A percentile compares a stretch with the other conserved stretches of the same genome.
These are phyloP conservation scores for Microctenopoma lineatum DNA, from an alignment of 2,797 vertebrate genomes.

Conservation along the genomic window DNA sequence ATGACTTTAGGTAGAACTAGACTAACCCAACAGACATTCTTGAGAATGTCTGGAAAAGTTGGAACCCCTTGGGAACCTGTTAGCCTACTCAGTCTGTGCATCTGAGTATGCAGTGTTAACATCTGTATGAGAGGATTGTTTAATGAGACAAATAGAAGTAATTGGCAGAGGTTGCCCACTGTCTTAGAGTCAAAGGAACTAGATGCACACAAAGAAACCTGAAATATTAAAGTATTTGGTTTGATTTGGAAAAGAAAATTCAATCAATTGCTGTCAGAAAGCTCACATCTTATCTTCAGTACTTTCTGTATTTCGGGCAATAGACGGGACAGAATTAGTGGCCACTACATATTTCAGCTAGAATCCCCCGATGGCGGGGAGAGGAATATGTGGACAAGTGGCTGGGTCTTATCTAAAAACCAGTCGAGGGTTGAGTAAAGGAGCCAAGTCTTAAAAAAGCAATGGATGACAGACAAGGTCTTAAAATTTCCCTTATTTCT, in stretches of 20 bases:
- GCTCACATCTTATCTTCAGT: conserved; percentile 20
- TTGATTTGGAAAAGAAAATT: conserved; percentile 10
- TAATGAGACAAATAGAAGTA: background rate
- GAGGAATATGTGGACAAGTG: conserved; percentile 23
- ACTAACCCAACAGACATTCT: background rate
- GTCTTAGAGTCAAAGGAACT: background rate
- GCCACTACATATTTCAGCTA: conserved; percentile 28
- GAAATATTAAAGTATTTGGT: conserved; percentile 3
- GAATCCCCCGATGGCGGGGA: conserved; percentile 13
- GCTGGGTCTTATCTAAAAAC: conserved; percentile 35
- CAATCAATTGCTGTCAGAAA: conserved; percentile 17
- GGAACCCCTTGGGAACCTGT: background rate
- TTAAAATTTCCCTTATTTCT: conserved; percentile 41
- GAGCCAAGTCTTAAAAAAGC: conserved; percentile 16
- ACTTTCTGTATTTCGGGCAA: conserved; percentile 14
- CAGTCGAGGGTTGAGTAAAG: conserved; percentile 16
- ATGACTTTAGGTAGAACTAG: background rate
- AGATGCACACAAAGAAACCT: background rate
- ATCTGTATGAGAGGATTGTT: conserved; percentile 5
- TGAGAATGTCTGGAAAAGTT: background rate
- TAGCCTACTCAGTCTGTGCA: background rate
- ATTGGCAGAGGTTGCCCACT: background rate
- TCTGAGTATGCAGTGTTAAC: background rate
- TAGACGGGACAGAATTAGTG: conserved; percentile 10
- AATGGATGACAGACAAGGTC: conserved; percentile 22